Evolutionary conservation across 37 sponge, comb jelly and placozoan species (phyloP).

Genomic region (Corticium candelabrum): DNA sequence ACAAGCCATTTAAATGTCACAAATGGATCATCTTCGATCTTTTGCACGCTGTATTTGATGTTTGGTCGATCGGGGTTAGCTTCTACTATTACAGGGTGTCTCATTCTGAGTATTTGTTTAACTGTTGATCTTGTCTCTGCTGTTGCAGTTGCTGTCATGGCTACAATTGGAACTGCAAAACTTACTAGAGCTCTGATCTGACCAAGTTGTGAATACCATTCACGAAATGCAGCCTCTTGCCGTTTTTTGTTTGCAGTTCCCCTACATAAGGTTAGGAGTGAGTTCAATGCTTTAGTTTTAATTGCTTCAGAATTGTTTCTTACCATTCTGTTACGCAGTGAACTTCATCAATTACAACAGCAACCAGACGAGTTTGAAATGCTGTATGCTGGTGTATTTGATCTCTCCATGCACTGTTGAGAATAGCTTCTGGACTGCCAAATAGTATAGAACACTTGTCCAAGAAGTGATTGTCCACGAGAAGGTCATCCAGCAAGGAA

Average conservation of each 20-base stretch:
- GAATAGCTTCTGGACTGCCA: not conserved
- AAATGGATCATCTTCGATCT: not conserved
- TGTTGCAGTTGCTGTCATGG: not conserved
- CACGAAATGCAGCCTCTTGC: not conserved
- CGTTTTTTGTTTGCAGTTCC: not conserved
- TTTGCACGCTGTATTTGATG: not conserved
- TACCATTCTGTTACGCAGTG: not conserved
- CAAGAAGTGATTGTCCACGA: not conserved
- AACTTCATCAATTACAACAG: constrained; percentile 3
- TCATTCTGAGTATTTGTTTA: not conserved
- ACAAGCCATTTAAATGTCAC: not conserved
- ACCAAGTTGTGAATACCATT: not conserved
- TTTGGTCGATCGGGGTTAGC: not conserved
- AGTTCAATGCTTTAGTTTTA: too few relatives aligned
- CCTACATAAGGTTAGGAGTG: too few relatives aligned
- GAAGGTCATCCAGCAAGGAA: too few relatives aligned
- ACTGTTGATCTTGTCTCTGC: not conserved
- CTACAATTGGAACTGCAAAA: not conserved
- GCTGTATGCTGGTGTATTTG: too few relatives aligned
- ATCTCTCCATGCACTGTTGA: not conserved
- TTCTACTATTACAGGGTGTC: not conserved
- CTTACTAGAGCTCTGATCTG: not conserved
- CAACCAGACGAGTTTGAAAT: not conserved
- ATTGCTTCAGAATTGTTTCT: not conserved
- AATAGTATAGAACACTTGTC: not conserved